Conservation (phyloP, 1,140 invertebrate genomes). For the Drosophila busckii region DNA sequence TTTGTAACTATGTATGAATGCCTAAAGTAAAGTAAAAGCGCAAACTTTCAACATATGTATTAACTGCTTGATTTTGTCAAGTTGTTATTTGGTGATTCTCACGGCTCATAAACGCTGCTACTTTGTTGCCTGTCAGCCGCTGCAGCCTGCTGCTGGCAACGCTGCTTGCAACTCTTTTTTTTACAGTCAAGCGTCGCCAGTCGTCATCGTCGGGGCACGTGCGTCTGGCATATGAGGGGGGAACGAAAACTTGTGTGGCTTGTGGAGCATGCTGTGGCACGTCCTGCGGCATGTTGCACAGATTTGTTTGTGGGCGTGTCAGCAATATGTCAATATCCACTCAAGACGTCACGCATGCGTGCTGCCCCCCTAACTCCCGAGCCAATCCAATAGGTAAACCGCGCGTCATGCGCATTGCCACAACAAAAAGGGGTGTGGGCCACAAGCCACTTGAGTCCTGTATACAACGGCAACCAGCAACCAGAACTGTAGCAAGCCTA, state of each 20-base stretch:
- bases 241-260: no score
- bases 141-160: not conserved
- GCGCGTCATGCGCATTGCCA: not conserved
- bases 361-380: constrained; percentile 14
- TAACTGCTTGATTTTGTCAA: constrained; percentile 1
- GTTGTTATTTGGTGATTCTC: constrained; percentile 50
- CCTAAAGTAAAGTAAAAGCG: no score
- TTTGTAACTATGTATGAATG: constrained; percentile 25
- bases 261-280: not conserved
- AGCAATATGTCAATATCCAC: constrained; percentile 67
- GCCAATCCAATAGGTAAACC: constrained; percentile 14
- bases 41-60: no score
- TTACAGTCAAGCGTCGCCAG: constrained; percentile 6
- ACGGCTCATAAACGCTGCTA: constrained; percentile 58
- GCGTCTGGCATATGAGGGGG: constrained; percentile 30
- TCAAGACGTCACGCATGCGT: constrained; percentile 50
- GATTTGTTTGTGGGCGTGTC: constrained; percentile 68
- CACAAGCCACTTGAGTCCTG: no score
- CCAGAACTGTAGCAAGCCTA: no score
- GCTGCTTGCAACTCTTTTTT: not conserved
- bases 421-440: constrained; percentile 37
- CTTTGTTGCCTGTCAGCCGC: constrained; percentile 41
- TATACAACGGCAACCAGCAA: no score
- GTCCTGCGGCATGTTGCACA: constrained; percentile 11
- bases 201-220: constrained; percentile 49